Conservation (phyloP, 2,888 invertebrate genomes). For the Zygogramma bicolorata region DNA sequence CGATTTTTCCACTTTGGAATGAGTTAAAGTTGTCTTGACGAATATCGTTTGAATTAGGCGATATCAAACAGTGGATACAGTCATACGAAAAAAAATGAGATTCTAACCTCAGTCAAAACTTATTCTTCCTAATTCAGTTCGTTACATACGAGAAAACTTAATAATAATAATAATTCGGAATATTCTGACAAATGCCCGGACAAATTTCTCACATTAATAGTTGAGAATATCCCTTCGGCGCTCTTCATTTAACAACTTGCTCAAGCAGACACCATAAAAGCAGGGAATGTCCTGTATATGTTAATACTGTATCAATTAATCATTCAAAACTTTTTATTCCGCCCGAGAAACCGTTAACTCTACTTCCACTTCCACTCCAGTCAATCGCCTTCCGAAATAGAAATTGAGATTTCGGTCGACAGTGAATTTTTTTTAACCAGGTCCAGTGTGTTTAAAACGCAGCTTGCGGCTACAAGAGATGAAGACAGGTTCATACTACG, state of each 20-base stretch:
- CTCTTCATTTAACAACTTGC: neutral
- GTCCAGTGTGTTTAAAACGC: neutral
- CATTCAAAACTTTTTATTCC: neutral
- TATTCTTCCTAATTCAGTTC: too few relatives aligned
- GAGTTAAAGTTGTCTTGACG: too few relatives aligned
- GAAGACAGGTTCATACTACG: neutral
- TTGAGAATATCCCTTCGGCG: neutral
- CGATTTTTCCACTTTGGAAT: too few relatives aligned
- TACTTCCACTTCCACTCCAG: neutral
- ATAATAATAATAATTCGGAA: neutral
- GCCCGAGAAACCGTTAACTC: neutral
- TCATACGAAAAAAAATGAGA: neutral
- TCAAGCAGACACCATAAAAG: neutral
- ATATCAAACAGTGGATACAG: too few relatives aligned
- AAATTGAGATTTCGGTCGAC: slow-evolving; percentile 13
- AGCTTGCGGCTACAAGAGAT: neutral
- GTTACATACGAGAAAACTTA: too few relatives aligned
- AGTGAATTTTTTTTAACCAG: neutral
- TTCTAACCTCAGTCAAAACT: too few relatives aligned
- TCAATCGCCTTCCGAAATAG: slow-evolving; percentile 6
- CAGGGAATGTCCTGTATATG: neutral
- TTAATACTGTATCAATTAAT: neutral
- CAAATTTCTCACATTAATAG: neutral
- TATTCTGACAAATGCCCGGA: neutral
- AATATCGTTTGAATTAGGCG: too few relatives aligned